These are phyloP conservation scores for Centroberyx gerrardi DNA, from an alignment of 2,797 vertebrate species.

Conservation along the genomic window DNA sequence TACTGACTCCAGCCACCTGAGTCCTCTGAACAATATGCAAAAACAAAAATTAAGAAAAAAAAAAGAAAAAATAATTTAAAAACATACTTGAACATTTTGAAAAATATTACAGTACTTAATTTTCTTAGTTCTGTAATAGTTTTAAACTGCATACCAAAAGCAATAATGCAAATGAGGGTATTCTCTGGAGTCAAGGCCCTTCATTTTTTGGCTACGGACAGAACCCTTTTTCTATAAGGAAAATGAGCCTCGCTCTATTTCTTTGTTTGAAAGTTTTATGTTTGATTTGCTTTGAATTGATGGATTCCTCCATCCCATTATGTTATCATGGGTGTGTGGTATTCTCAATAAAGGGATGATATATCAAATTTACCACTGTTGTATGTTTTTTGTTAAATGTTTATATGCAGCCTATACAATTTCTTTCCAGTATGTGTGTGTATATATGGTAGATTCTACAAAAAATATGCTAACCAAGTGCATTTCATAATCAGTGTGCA, in stretches of 20 bases:
- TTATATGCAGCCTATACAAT: constrained; percentile 1
- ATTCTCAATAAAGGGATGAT: constrained; percentile 86
- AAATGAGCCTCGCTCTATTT: constrained; percentile 67
- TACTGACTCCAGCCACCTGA: constrained; percentile 51
- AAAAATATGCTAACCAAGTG: neutral
- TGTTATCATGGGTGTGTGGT: constrained; percentile 80
- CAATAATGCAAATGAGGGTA: constrained; percentile 54
- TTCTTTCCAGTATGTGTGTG: neutral
- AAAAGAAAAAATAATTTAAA: constrained; percentile 71
- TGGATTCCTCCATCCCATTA: constrained; percentile 68
- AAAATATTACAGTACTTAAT: constrained; percentile 74
- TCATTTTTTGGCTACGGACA: constrained; percentile 72
- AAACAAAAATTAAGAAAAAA: constrained; percentile 53
- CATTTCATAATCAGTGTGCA: too few species aligned
- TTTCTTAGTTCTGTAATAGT: constrained; percentile 77
- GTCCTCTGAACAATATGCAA: constrained; percentile 59
- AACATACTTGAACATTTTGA: constrained; percentile 75
- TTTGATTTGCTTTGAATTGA: constrained; percentile 79
- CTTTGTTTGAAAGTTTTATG: constrained; percentile 79
- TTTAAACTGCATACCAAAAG: constrained; percentile 73
- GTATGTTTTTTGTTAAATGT: constrained; percentile 41
- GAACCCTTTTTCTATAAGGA: constrained; percentile 70
- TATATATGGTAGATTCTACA: neutral
- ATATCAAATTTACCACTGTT: constrained; percentile 53
- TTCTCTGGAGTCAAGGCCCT: constrained; percentile 60